Base-by-base conservation (phyloP, 1,140 invertebrate species). In the Zaprionus africanus region DNA sequence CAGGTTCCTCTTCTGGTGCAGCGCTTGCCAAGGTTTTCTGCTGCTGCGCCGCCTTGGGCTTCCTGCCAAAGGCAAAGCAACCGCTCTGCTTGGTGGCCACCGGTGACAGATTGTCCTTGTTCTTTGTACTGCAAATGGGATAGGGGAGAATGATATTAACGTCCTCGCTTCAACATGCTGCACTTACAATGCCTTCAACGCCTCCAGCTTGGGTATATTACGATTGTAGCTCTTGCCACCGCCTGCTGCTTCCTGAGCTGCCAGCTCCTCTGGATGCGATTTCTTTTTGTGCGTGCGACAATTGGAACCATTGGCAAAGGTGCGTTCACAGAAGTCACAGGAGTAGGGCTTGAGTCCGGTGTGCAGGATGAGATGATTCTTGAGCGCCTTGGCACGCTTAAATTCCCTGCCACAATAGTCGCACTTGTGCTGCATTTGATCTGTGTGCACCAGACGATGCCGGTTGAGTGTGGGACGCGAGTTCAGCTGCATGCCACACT, bases 201-300 rank as follows among this genome's bases (percentile, higher is more conserved):
- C 90, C 46, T 91, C 90, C 57, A 93, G 60, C 43, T 92, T 93
- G 24, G 92, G 92, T 65, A 93, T 93, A 68, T 93, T 92, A 7
- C 81, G 76, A 54, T 91, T 92, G 63, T 90, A 90, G 17, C 63
- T 61, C 41, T 82, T 92, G 9, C 63, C 75, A 5, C 79, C 91
- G n/a, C 91, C 92, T 2, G 88, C 67, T n/a, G 91, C 91, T 65
- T 93, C 93, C 56, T 91, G 82, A 1, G 91, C 82, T 11, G 92
- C 87, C 61, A 94, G 78, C 69, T 94, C 93, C 57, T 88, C 82
- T 13, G 93, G 93, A 84, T 94, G 93, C 38, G 92, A 79, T 24
- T 93, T 91, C 62, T 93, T 92, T 56, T 94, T 94, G 74, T 94
- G 93, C 54, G 93, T 93, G 26, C 93, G 92, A 72, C 93, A 94